Evolutionary conservation across 2,797 vertebrate genomes (phyloP), one percentile per base, ranked within the genome.

Genomic region (Danio aesculapii): DNA sequence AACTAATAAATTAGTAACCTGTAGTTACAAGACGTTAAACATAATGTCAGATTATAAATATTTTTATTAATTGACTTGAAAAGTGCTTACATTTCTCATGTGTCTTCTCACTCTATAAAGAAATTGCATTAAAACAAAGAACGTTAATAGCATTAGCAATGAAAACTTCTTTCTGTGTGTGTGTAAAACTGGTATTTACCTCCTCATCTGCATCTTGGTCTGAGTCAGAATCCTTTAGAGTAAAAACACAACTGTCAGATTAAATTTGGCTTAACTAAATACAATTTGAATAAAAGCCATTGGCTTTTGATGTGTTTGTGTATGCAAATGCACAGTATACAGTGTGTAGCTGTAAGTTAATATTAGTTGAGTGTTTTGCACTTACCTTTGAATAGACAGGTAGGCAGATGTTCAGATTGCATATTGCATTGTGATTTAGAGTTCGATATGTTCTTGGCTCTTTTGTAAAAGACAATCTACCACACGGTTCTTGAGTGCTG

Each of bases 371-470:
- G 44, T 2, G 67, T 30, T 72, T 17, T 17, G 30, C 46, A 74
- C 82, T 90, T 90, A 99, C 98, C 97, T 99, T 99, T 69, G 92
- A 95, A 89, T 97, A 98, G 83, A 95, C 43, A 11, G 98, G 98
- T 52, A 99, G 94, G 53, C 96, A 99, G 90, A 99, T 98, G 92
- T 99, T 99, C 79, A 99, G 94, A 91, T 99, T 99, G 90, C 98
- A 99, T 89, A 99, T 98, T 75, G 98, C 98, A 88, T 96, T 98
- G 89, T 97, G 96, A 88, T 97, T 96, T 55, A 99, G 93, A 88
- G 96, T 97, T 83, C 97, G 94, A 50, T 97, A 97, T 0, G 96
- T 98, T 87, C 98, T 96, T 3, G 98, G 97, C 74, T 99, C 98
- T 91, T 98, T 99, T 89, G 97, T 99, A 89, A 99, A 99, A 0